phyloP scores from a whole-genome alignment of 2,797 vertebrate genomes.

The Xenops minutus region DNA sequence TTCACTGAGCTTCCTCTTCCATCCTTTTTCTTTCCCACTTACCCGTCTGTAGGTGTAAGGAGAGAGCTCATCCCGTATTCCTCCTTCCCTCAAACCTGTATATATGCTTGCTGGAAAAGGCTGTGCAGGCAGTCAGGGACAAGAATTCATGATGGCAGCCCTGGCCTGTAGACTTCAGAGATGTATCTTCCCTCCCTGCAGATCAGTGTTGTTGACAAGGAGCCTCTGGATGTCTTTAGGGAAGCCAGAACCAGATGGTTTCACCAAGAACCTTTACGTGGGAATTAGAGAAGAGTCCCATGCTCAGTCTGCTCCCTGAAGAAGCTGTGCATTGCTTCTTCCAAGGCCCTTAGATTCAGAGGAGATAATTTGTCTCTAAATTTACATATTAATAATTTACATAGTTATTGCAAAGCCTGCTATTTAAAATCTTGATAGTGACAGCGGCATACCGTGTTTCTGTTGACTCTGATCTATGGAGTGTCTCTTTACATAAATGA shows the following conservation, averaged over 20 bases:
- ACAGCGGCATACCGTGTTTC: background rate
- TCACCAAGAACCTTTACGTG: background rate
- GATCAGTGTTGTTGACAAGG: background rate
- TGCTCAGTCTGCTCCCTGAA: background rate
- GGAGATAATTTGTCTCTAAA: constrained; percentile 49
- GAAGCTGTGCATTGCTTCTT: background rate
- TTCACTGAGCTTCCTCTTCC: background rate
- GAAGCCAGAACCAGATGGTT: background rate
- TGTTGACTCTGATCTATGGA: constrained; percentile 43
- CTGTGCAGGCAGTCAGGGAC: background rate
- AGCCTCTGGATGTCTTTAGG: background rate
- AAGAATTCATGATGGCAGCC: background rate
- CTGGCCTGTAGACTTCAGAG: background rate
- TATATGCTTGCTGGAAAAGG: background rate
- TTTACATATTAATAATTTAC: constrained; percentile 69
- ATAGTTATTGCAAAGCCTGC: constrained; percentile 58
- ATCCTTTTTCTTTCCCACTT: background rate
- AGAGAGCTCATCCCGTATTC: rapidly evolving
- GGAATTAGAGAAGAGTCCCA: background rate
- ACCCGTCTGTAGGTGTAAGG: rapidly evolving
- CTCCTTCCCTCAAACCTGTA: background rate
- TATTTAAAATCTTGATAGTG: constrained; percentile 61
- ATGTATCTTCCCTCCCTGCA: background rate
- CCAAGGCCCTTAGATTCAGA: constrained; percentile 35
- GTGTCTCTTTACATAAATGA: background rate